Evolutionary conservation across 92 coral and sea anemone genomes (phyloP), one percentile per base, ranked within the genome.

Genomic region (Epizoanthus ramosus): DNA sequence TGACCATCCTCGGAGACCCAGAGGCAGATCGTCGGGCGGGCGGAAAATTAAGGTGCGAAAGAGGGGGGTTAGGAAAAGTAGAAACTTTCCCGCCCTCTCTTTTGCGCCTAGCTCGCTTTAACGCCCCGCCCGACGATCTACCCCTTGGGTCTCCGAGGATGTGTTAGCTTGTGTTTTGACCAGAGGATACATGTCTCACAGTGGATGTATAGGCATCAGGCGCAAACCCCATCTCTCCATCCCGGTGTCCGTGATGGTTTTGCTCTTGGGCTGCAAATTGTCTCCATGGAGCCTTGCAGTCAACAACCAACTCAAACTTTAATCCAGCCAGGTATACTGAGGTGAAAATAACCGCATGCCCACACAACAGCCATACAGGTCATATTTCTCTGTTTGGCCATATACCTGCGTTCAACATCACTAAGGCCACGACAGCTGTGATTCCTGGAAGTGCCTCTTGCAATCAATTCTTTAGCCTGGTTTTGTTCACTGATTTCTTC

Each of bases 171-270:
- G n/a, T 71, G 67, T 83, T 83, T 53, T 57, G 68, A 33, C 53
- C 65, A 16, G 17, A 41, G 3, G 79, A 57, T 15, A 43, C 13
- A 21, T 73, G 63, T 22, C 45, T 52, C 10, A 63, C 63, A 19
- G 81, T 74, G 72, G 61, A 73, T 69, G 67, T 39, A 61, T 41
- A 73, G 74, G 75, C 68, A 64, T n/a, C 21, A 61, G 58, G 9
- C 65, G 82, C 23, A 76, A 43, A 16, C 87, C 83, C 90, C 93
- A 90, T 41, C 85, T 28, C 68, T 82, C 85, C 23, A 82, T 54
- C 35, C 85, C 69, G 23, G 85, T 79, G 12, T n/a, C n/a, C n/a
- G n/a, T n/a, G 79, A 82, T 82, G 85, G 85, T 82, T 68, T 82
- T 47, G 79, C 53, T 45, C 74, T 64, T 43, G 74, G 63, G 24